Conservation (phyloP, 2,797 vertebrate species). For the Helostoma temminkii region DNA sequence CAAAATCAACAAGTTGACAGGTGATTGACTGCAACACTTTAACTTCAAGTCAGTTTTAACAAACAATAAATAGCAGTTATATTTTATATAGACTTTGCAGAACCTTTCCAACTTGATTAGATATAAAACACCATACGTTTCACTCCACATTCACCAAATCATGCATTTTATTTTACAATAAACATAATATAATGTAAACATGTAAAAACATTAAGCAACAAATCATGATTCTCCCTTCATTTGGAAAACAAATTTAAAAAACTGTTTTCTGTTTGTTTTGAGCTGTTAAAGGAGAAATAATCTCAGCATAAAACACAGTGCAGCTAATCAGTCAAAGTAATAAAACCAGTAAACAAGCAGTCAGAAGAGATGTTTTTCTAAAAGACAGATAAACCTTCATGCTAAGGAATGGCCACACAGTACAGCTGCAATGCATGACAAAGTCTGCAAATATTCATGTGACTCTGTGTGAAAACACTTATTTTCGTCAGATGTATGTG, state of each 20-base stretch:
- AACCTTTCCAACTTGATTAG: constrained; percentile 2
- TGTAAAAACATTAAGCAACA: constrained; percentile 38
- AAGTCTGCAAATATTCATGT: constrained; percentile 57
- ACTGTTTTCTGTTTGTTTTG: constrained; percentile 22
- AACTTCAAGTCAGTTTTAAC: constrained; percentile 1
- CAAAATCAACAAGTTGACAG: neutral
- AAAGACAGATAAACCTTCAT: constrained; percentile 25
- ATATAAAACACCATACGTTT: neutral
- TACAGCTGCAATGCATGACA: constrained; percentile 36
- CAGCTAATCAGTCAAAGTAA: constrained; percentile 40
- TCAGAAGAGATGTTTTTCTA: constrained; percentile 8
- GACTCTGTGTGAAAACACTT: constrained; percentile 41
- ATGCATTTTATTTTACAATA: constrained; percentile 31
- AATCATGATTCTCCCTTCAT: constrained; percentile 25
- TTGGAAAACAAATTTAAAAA: constrained; percentile 24
- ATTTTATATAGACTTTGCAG: constrained; percentile 12
- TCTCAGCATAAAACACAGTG: constrained; percentile 28
- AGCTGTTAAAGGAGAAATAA: constrained; percentile 12
- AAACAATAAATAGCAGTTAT: constrained; percentile 16
- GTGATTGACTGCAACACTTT: constrained; percentile 5
- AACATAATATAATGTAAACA: constrained; percentile 32
- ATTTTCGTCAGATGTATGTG: constrained; percentile 8
- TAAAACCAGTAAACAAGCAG: constrained; percentile 45
- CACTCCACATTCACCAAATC: constrained; percentile 27
- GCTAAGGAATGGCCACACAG: constrained; percentile 26